These are phyloP conservation scores for Hirundo rustica DNA, from an alignment of 2,797 vertebrate species.

Conservation along the genomic window DNA sequence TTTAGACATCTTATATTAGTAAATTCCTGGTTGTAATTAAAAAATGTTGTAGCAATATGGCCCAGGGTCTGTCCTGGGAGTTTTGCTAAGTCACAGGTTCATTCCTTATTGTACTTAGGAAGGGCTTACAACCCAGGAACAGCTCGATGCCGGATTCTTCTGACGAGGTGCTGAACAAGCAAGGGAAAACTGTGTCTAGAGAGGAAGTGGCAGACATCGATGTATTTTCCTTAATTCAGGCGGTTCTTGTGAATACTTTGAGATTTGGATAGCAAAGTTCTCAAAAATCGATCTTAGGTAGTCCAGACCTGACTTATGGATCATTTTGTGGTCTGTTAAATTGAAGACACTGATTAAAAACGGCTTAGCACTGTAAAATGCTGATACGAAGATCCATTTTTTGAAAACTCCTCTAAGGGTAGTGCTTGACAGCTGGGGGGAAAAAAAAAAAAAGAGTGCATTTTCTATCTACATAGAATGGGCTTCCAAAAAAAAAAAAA, in stretches of 20 bases:
- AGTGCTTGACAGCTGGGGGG: not conserved
- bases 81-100: not conserved
- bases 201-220: not conserved
- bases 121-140: not conserved
- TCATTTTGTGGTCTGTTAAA: not conserved
- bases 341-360: not conserved
- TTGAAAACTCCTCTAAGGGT: not conserved
- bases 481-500: not conserved
- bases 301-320: not conserved
- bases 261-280: not conserved
- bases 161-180: not conserved
- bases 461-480: not conserved
- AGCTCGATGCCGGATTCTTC: not conserved
- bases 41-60: not conserved
- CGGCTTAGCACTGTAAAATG: not conserved
- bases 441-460: not conserved
- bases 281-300: not conserved
- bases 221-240: not conserved
- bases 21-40: not conserved
- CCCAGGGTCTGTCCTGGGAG: not conserved
- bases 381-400: not conserved
- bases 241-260: rapidly evolving
- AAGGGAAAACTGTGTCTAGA: not conserved
- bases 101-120: not conserved
- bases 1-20: not conserved